Percentiles rank a stretch among this genome's conserved stretches.
phyloP scores from a whole-genome alignment of 2,113 vertebrate species.

The Mohoua ochrocephala region DNA sequence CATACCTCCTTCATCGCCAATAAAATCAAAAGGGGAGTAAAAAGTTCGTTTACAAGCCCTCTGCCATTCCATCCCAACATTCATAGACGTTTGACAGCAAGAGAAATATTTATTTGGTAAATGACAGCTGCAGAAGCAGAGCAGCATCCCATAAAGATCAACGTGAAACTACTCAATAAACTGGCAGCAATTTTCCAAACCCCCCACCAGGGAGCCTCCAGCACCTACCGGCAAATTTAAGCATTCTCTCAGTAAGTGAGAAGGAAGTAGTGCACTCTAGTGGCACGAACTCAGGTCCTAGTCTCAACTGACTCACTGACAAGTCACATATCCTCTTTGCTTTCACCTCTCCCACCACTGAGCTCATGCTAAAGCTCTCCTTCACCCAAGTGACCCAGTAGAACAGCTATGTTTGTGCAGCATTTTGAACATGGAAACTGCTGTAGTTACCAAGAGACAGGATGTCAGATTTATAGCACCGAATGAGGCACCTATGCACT shows the following conservation, averaged over 20 bases:
- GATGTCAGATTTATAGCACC: neutral
- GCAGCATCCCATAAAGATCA: neutral
- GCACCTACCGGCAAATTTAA: neutral
- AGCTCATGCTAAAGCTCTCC: neutral
- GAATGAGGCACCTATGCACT: fast-evolving
- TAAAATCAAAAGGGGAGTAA: neutral
- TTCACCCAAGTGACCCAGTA: neutral
- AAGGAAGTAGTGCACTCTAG: constrained; percentile 31
- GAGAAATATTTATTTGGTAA: neutral
- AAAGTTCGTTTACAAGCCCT: neutral
- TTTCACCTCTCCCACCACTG: neutral
- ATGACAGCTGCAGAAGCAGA: neutral
- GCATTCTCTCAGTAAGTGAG: neutral
- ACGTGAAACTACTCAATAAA: neutral
- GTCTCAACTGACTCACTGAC: neutral
- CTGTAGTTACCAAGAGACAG: neutral
- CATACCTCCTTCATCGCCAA: neutral
- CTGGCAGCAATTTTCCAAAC: neutral
- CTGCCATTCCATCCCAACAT: neutral
- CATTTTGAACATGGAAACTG: neutral
- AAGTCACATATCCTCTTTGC: neutral
- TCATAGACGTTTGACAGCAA: neutral
- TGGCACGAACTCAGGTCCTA: neutral
- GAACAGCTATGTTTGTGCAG: neutral
- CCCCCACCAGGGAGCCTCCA: neutral